Percentiles rank a stretch among this genome's conserved stretches.
phyloP scores from a whole-genome alignment of 2,888 invertebrate genomes.

The Maniola hyperantus region DNA sequence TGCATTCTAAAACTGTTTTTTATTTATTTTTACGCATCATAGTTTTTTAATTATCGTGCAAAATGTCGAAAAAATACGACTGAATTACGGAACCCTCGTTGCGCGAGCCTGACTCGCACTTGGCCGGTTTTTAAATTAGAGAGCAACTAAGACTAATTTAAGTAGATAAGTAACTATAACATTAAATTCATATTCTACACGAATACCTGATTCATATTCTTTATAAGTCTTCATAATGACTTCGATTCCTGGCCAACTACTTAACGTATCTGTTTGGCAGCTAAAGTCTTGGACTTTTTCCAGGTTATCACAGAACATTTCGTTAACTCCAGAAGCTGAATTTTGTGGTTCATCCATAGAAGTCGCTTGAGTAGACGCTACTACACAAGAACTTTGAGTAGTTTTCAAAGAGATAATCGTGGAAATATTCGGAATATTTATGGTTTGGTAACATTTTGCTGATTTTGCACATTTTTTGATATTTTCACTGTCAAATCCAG shows the following conservation, averaged over 20 bases:
- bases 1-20: no score
- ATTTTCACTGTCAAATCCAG: conserved; percentile 71
- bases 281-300: conserved; percentile 49
- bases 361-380: conserved; percentile 58
- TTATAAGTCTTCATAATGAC: conserved; percentile 77
- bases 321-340: conserved; percentile 59
- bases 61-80: no score
- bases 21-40: no score
- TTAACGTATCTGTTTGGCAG: conserved; percentile 54
- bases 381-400: conserved; percentile 48
- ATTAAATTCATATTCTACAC: not conserved
- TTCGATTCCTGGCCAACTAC: conserved; percentile 77
- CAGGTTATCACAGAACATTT: conserved; percentile 45
- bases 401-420: conserved; percentile 70
- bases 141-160: not conserved
- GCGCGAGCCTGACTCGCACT: no score
- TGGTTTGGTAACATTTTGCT: conserved; percentile 55
- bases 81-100: no score
- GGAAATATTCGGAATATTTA: conserved; percentile 71
- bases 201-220: conserved; percentile 78
- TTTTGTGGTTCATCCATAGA: conserved; percentile 74
- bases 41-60: no score
- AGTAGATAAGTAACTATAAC: not conserved
- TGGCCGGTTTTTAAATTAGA: not conserved
- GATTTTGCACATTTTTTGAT: conserved; percentile 54